These are phyloP conservation scores for Porites lobata DNA, from an alignment of 92 coral and sea anemone species.

Conservation along the genomic window DNA sequence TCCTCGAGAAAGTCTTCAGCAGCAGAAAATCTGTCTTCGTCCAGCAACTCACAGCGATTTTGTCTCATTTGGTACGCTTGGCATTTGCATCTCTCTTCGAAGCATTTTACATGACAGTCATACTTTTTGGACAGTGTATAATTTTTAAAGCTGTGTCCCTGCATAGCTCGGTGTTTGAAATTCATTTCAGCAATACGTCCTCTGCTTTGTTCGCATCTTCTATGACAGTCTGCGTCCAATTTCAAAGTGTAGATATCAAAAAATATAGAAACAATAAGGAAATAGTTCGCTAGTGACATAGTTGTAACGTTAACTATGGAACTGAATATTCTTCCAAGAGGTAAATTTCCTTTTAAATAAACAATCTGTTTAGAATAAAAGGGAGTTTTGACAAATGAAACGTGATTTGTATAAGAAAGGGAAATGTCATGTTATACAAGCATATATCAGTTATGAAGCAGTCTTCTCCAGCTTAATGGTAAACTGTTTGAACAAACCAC, in stretches of 20 bases:
- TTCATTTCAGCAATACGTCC: background rate
- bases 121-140: slow-evolving; percentile 1
- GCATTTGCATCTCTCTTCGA: slow-evolving; percentile 52
- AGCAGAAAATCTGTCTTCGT: slow-evolving; percentile 17
- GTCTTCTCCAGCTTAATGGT: too few species aligned
- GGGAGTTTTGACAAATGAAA: too few species aligned
- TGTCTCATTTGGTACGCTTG: slow-evolving; percentile 42
- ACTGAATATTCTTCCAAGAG: background rate
- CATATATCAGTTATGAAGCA: too few species aligned
- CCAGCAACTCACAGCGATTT: slow-evolving; percentile 35
- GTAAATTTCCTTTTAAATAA: background rate
- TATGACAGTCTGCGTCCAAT: background rate
- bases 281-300: background rate
- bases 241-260: background rate
- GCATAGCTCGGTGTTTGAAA: slow-evolving; percentile 15
- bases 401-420: too few species aligned
- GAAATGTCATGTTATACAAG: too few species aligned
- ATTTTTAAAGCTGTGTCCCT: slow-evolving; percentile 52
- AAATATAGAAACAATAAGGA: background rate
- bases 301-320: too few species aligned
- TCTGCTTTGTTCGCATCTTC: background rate
- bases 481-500: too few species aligned
- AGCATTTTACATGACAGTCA: slow-evolving; percentile 42
- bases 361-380: too few species aligned
- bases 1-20: slow-evolving; percentile 9